Evolutionary conservation across 2,797 vertebrate species (phyloP), one percentile per base, ranked within the genome.

Genomic region (Crypturellus tataupa): DNA sequence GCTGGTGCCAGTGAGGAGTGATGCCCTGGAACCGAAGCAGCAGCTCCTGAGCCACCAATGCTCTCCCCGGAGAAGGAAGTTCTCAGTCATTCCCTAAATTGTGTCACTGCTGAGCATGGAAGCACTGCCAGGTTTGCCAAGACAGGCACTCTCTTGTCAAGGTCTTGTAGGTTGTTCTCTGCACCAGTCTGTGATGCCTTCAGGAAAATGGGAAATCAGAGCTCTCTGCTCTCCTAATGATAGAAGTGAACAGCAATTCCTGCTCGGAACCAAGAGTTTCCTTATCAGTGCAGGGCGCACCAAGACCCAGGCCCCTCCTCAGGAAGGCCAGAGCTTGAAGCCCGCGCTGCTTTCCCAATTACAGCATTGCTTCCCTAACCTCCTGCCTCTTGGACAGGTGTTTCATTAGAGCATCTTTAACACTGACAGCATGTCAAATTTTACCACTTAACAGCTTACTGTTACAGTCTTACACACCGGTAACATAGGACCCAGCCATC

Each of bases 391-490:
- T 42, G 39, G 18, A 47, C 68, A 86, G 60, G 23, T 10, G 24
- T 55, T 82, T 65, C 15, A n/a, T 44, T 9, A 31, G 9, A 78
- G 53, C 49, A 46, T 23, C 5, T 0, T n/a, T 31, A 69, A 14
- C 14, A 56, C 29, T 60, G 60, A 10, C n/a, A 21, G 33, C 13
- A 14, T 47, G 29, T 10, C 1, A 4, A 84, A 47, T 27, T 25
- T 58, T 21, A 20, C 19, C 21, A 39, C 46, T 23, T 46, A 33
- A 10, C 31, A 8, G 29, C 29, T 17, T 29, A 13, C 10, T 18
- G 0, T 3, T 5, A 21, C 0, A 82, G 12, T 23, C 44, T 53
- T 21, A 58, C 29, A 14, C 29, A 14, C 4, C 18, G 1, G 0
- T 6, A 60, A 3, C 9, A 24, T 44, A 12, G 15, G 7, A 40